Evolutionary conservation across 35 echinoderm and acorn worm genomes (phyloP), one percentile per base, ranked within the genome.

Genomic region (Chiridota heheva): DNA sequence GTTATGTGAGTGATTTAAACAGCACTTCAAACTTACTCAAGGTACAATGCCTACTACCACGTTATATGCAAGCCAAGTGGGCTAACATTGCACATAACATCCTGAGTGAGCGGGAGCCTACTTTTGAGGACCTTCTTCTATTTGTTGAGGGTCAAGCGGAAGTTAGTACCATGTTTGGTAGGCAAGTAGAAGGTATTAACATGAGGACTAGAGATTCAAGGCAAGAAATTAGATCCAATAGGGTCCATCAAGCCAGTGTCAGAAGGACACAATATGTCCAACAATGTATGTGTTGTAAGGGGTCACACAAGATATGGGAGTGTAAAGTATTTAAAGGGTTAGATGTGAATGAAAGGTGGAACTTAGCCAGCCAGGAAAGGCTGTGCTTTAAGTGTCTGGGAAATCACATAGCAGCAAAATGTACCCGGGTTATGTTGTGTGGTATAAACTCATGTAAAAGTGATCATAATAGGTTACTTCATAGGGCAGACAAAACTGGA

Each of bases 121-220:
- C 76, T 39, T 62, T 80, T 80, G 28, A 15, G 24, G 76, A 80
- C 76, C 36, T 60, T 7, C 40, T 80, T 0, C 36, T 22, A 36
- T 80, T 60, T 61, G 8, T 60, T 25, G 36, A 80, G 29, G 22
- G 38, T 20, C 75, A 79, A 36, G 75, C 75, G 4, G 75, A 79
- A 38, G 68, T 72, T 18, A 72, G 68, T 72, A 44, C 35, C 2
- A 72, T 72, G 69, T 42, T 72, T 45, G 69, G 4, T 4, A 3
- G 69, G 13, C 69, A 72, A 43, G 45, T 63, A 30, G 26, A 67
- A 67, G 34, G 27, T n/a, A n/a, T n/a, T n/a, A n/a, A n/a, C n/a
- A n/a, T n/a, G n/a, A n/a, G n/a, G n/a, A n/a, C n/a, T n/a, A n/a
- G n/a, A n/a, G n/a, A n/a, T n/a, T n/a, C n/a, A n/a, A n/a, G n/a